Conservation (phyloP, 2,888 invertebrate species). For the Lochmaea capreae region DNA sequence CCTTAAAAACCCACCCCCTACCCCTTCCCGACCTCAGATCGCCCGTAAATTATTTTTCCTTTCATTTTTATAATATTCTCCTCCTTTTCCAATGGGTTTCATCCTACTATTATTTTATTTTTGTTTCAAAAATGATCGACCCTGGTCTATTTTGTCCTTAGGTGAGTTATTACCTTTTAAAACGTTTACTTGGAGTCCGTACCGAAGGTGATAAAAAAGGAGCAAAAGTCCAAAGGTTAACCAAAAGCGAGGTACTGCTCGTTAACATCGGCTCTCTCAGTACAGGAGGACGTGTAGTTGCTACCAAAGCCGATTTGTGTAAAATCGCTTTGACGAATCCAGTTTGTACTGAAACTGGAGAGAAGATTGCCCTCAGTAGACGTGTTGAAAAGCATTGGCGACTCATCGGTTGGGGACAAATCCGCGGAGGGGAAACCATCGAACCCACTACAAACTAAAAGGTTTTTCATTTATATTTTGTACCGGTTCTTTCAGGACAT, state of each 20-base stretch:
- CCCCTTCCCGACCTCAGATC: too few species aligned
- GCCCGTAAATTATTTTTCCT: too few species aligned
- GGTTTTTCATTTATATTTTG: constrained; percentile 6
- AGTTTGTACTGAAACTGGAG: constrained; percentile 98
- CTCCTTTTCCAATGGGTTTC: too few species aligned
- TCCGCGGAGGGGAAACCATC: constrained; percentile 96
- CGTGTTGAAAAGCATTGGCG: constrained; percentile 99
- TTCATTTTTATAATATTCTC: too few species aligned
- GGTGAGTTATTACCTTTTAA: constrained; percentile 91
- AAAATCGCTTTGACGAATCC: constrained; percentile 97
- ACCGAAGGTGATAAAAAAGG: constrained; percentile 99
- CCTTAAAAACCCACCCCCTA: too few species aligned
- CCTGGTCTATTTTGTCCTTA: constrained; percentile 45
- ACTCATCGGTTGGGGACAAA: constrained; percentile 99
- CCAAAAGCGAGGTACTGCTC: constrained; percentile 90
- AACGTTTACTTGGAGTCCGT: constrained; percentile 95
- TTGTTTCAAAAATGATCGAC: too few species aligned
- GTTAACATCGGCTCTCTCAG: constrained; percentile 99
- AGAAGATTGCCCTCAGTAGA: constrained; percentile 98
- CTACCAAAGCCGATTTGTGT: constrained; percentile 95
- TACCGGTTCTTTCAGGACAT: constrained; percentile 22
- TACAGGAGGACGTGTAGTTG: constrained; percentile 95
- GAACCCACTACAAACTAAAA: constrained; percentile 73
- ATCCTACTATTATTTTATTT: too few species aligned
- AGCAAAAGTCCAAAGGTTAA: constrained; percentile 94